Conservation (phyloP, 2,113 vertebrate genomes). For the Rhodinocichla rosea region DNA sequence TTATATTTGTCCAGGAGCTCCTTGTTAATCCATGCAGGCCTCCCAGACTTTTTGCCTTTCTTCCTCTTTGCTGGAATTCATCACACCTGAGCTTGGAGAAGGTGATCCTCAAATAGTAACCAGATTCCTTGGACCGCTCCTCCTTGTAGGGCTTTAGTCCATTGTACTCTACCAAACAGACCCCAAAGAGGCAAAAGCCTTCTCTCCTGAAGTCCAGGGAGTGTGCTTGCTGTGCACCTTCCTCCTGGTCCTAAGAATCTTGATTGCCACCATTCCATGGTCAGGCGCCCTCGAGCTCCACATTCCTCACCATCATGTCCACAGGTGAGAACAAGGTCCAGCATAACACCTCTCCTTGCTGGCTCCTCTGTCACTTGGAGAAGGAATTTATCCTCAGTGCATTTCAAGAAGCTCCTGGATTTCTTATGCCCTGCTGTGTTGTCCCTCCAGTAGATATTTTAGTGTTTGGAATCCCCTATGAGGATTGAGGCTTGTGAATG, state of each 20-base stretch:
- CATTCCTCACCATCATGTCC: no score
- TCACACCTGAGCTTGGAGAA: background rate
- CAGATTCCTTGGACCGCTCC: background rate
- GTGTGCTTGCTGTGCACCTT: background rate
- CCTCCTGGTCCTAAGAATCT: background rate
- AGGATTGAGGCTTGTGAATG: background rate
- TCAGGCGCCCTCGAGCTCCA: background rate
- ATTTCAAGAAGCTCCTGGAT: background rate
- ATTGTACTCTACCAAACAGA: background rate
- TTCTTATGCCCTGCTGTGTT: background rate
- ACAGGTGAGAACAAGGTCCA: background rate
- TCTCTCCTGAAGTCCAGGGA: background rate
- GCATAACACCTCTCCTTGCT: background rate
- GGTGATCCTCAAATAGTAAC: background rate
- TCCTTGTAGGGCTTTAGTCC: background rate
- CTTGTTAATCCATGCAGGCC: background rate
- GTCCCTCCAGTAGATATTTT: background rate
- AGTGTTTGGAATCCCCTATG: background rate
- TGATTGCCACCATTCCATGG: background rate
- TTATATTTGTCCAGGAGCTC: background rate
- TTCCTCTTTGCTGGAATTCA: background rate
- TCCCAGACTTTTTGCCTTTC: background rate
- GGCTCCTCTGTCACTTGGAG: background rate
- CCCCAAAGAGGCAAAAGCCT: background rate
- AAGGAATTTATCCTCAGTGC: background rate